Percentiles rank a stretch among this genome's conserved stretches.
Conservation (phyloP, 2,797 vertebrate species). For the Sebastolobus alascanus region DNA sequence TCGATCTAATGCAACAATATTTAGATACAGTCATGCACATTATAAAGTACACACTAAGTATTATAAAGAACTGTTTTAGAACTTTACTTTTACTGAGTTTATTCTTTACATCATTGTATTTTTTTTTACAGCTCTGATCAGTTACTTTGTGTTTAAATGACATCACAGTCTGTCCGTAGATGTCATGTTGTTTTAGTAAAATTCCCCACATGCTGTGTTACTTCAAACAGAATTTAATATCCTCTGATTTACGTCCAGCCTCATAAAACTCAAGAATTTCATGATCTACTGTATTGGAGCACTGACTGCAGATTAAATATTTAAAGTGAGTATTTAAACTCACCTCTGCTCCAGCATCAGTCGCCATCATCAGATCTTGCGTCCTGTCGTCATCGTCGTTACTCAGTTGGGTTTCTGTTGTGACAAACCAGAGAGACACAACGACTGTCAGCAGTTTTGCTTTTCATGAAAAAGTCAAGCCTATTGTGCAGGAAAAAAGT, state of each 20-base stretch:
- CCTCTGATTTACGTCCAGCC: too few species aligned
- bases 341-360: slow-evolving; percentile 54
- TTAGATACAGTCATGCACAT: neutral
- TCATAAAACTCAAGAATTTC: neutral
- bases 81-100: too few species aligned
- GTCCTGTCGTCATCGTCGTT: slow-evolving; percentile 52
- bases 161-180: neutral
- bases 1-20: neutral
- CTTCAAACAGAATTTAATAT: neutral
- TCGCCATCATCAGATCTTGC: slow-evolving; percentile 59
- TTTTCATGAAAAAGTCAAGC: neutral
- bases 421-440: neutral
- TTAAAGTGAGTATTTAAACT: neutral
- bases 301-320: neutral
- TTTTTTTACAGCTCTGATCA: neutral
- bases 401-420: slow-evolving; percentile 80
- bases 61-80: too few species aligned
- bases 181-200: neutral
- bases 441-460: neutral
- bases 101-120: too few species aligned
- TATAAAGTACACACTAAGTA: neutral
- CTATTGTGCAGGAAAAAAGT: neutral
- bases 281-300: neutral
- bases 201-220: too few species aligned
- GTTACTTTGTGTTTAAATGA: neutral